A percentile compares a stretch with the other conserved stretches of the same genome.
phyloP scores from a whole-genome alignment of 1,140 invertebrate genomes.

The Nomia melanderi region DNA sequence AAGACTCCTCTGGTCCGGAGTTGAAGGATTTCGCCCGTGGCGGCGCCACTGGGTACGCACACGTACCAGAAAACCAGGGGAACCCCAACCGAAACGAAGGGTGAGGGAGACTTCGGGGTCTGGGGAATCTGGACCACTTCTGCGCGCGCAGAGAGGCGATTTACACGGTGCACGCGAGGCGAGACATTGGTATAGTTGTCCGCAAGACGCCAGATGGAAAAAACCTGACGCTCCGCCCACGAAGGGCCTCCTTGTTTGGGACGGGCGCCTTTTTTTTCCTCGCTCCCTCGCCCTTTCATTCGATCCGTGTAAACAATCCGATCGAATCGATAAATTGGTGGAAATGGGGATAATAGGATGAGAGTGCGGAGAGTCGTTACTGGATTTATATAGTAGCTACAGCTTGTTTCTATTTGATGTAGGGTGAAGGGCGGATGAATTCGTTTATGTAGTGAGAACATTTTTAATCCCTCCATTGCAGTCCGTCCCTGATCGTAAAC shows the following conservation, averaged over 20 bases:
- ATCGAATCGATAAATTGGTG: constrained; percentile 22
- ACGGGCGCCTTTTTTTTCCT: neutral
- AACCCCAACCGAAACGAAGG: neutral
- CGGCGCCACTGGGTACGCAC: constrained; percentile 68
- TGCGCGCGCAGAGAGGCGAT: constrained; percentile 56
- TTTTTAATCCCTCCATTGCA: too few species aligned
- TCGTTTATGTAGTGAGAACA: too few species aligned
- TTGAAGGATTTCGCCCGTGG: constrained; percentile 44
- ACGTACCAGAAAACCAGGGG: constrained; percentile 29
- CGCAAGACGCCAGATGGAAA: constrained; percentile 51
- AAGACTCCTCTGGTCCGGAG: constrained; percentile 22
- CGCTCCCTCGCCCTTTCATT: neutral
- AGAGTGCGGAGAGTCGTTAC: neutral
- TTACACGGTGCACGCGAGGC: constrained; percentile 30
- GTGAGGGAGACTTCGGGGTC: constrained; percentile 13
- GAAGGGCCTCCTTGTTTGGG: constrained; percentile 10
- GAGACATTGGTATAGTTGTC: constrained; percentile 48
- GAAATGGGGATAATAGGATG: neutral
- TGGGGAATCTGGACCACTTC: constrained; percentile 62
- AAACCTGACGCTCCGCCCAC: constrained; percentile 49
- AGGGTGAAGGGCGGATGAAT: neutral
- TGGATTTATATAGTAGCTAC: neutral
- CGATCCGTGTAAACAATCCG: constrained; percentile 12
- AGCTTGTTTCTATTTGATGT: neutral
- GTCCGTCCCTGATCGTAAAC: too few species aligned